A percentile compares a stretch with the other conserved stretches of the same genome.
phyloP scores from a whole-genome alignment of 2,888 invertebrate species.

The Halictus quadricinctus region DNA sequence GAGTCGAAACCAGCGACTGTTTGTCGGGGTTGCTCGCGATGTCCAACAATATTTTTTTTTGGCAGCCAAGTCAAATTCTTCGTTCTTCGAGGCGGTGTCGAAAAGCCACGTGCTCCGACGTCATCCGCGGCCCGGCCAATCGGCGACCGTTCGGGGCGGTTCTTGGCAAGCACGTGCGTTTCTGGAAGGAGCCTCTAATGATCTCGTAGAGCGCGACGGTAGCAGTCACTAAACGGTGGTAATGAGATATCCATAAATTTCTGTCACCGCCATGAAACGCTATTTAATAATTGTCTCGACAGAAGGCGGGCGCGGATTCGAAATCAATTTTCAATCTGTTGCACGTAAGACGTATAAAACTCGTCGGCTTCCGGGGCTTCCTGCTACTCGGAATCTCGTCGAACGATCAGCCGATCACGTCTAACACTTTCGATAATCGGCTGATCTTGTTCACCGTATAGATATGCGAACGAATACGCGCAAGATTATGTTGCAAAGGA shows the following conservation, averaged over 20 bases:
- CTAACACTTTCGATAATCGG: not conserved
- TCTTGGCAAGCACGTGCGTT: conserved; percentile 78
- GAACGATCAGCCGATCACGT: not conserved
- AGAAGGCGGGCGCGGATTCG: conserved; percentile 44
- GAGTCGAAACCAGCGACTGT: conserved; percentile 67
- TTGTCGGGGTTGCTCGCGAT: conserved; percentile 67
- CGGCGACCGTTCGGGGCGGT: conserved; percentile 74
- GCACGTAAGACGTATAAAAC: not conserved
- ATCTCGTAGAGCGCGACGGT: conserved; percentile 74
- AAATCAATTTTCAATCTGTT: conserved; percentile 56
- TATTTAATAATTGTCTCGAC: conserved; percentile 74
- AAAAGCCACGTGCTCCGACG: conserved; percentile 78
- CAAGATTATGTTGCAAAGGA: not conserved
- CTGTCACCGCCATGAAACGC: conserved; percentile 68
- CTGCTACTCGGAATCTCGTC: not conserved
- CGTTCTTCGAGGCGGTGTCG: conserved; percentile 73
- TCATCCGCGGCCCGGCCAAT: conserved; percentile 75
- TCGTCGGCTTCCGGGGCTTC: not conserved
- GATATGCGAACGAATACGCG: not conserved
- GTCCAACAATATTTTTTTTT: conserved; percentile 71
- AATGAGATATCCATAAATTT: conserved; percentile 79
- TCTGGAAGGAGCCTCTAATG: conserved; percentile 73
- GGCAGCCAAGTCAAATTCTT: conserved; percentile 75
- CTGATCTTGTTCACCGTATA: not conserved
- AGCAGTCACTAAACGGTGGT: conserved; percentile 74